Evolutionary conservation across 2,888 invertebrate genomes (phyloP), one percentile per base, ranked within the genome.

Genomic region (Tetranychus piercei): DNA sequence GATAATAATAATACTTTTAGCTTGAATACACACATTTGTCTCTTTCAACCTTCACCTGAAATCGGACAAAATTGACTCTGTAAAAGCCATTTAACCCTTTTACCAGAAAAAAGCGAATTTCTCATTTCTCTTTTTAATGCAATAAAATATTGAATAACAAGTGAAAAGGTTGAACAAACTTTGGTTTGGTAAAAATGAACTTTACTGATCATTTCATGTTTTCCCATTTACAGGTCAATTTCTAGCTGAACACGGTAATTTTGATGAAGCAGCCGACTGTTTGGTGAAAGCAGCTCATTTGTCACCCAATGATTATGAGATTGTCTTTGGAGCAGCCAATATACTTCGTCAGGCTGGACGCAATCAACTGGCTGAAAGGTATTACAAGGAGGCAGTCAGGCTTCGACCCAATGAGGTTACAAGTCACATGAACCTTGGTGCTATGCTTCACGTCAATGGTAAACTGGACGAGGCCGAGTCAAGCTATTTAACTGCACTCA

Each of bases 351-450:
- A 77, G 72, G 74, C 75, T 44, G 65, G 67, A 45, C 87, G 90
- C 74, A 89, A 90, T 80, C 85, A 86, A 66, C 89, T 91, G 78
- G 93, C 94, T 0, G 94, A 94, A 82, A 84, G 86, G 76, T 91
- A 91, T 88, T 95, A 95, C 84, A 87, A 90, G 75, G 87, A 88
- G 82, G 94, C 90, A 44, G 87, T 86, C n/a, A 82, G 85, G 76
- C 81, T 88, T 44, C 85, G 85, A 77, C 88, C 88, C 77, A 83
- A 86, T 81, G 91, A 93, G 81, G 90, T 94, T 0, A 88, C 91
- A 78, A 90, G 92, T 76, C 92, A 94, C 83, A 92, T 94, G 80
- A 95, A 96, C 83, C 86, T 94, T 75, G 96, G 95, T 43, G 95
- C 95, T 76, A 95, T 96, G 81, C 85, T 94, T 76, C 95, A 96